A percentile compares a stretch with the other conserved stretches of the same genome.
phyloP scores from a whole-genome alignment of 2,797 vertebrate genomes.

The Liasis olivaceus region DNA sequence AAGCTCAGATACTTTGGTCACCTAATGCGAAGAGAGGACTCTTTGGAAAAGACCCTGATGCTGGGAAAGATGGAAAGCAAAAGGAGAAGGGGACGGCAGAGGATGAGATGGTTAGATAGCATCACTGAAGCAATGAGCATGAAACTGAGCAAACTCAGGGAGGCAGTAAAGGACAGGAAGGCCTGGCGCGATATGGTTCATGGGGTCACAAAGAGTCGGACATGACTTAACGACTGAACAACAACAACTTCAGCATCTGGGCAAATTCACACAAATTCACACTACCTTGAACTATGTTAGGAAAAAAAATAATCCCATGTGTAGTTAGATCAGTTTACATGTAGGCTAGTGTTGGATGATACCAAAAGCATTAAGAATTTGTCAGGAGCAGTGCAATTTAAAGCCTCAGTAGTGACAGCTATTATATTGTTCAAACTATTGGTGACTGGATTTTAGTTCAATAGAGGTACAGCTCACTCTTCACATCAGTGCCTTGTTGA shows the following conservation, averaged over 20 bases:
- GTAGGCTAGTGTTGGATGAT: neutral
- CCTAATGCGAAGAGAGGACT: too few relatives aligned
- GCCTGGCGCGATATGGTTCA: too few relatives aligned
- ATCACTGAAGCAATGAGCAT: too few relatives aligned
- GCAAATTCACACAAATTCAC: neutral
- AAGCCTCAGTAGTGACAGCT: neutral
- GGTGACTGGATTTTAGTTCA: neutral
- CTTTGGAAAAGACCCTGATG: too few relatives aligned
- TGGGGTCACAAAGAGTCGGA: too few relatives aligned
- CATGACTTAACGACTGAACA: too few relatives aligned
- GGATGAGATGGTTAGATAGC: too few relatives aligned
- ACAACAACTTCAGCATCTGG: neutral
- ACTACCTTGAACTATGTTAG: neutral
- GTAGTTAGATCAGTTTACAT: neutral
- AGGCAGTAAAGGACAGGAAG: too few relatives aligned
- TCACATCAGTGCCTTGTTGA: neutral
- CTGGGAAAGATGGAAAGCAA: too few relatives aligned
- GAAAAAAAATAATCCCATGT: neutral
- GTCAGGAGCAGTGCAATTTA: neutral
- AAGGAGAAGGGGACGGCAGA: too few relatives aligned
- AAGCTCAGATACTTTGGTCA: too few relatives aligned
- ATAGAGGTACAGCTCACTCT: neutral
- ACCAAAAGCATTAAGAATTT: neutral
- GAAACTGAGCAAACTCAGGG: too few relatives aligned
- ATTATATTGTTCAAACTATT: neutral